Conservation (phyloP, 2,113 vertebrate genomes). For the Eonycteris spelaea region DNA sequence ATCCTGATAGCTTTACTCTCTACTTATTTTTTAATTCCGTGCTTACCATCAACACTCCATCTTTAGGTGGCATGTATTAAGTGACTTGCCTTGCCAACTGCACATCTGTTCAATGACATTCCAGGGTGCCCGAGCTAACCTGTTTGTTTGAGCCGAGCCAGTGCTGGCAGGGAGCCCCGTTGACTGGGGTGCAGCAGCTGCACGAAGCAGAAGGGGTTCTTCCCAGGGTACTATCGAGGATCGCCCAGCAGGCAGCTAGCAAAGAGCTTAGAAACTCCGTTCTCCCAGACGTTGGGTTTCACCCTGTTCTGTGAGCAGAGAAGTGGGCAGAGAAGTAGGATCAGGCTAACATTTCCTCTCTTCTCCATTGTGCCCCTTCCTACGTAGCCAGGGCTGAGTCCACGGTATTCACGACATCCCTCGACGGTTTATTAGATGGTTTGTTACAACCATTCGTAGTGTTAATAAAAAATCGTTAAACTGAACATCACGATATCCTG, state of each 20-base stretch:
- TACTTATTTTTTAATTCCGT: background rate
- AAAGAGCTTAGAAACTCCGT: background rate
- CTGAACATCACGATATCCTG: background rate
- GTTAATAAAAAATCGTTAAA: background rate
- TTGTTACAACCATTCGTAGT: background rate
- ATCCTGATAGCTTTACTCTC: background rate
- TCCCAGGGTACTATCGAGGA: background rate
- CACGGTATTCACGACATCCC: background rate
- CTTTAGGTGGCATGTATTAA: background rate
- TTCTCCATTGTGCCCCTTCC: accelerated
- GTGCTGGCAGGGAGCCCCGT: background rate
- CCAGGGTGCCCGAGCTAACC: background rate
- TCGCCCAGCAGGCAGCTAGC: background rate
- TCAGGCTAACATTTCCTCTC: background rate
- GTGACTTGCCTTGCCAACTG: background rate
- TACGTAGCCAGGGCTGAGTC: background rate
- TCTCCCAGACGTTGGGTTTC: background rate
- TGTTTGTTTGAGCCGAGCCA: background rate
- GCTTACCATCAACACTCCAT: background rate
- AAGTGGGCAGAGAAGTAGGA: background rate
- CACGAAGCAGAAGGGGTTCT: background rate
- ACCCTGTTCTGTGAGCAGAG: background rate
- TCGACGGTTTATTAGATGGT: background rate
- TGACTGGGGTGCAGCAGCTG: background rate
- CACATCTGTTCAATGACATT: background rate